Conservation (phyloP, 2,113 vertebrate genomes). For the Sander vitreus region DNA sequence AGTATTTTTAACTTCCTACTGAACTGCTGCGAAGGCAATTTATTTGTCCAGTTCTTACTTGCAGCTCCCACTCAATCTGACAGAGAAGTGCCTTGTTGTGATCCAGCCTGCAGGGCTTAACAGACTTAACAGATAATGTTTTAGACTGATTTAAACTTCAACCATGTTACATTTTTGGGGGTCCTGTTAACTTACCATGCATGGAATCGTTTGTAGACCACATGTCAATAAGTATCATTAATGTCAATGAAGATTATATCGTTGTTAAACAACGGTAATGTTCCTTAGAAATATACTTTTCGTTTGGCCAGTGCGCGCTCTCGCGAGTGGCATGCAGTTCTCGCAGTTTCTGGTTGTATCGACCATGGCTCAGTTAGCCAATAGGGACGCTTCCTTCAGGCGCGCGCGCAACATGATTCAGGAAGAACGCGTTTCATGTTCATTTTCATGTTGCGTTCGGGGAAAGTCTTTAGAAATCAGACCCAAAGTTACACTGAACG, state of each 20-base stretch:
- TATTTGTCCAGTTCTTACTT: no score
- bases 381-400: slow-evolving; percentile 29
- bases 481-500: no score
- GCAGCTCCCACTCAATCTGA: no score
- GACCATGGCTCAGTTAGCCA: slow-evolving; percentile 36
- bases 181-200: neutral
- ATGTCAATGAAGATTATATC: neutral
- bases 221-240: neutral
- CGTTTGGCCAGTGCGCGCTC: neutral
- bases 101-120: no score
- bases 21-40: no score
- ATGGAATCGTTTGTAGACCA: neutral
- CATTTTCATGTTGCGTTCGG: neutral
- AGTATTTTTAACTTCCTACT: no score
- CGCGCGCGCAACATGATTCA: slow-evolving; percentile 68
- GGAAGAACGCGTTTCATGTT: slow-evolving; percentile 54
- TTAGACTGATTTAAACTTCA: no score
- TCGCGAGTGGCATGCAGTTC: neutral
- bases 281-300: neutral
- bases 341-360: neutral
- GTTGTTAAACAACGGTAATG: neutral
- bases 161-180: no score
- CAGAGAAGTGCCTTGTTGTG: no score
- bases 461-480: neutral
- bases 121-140: no score